Evolutionary conservation across 1,140 invertebrate genomes (phyloP).

Genomic region (Globodera ellingtonae): DNA sequence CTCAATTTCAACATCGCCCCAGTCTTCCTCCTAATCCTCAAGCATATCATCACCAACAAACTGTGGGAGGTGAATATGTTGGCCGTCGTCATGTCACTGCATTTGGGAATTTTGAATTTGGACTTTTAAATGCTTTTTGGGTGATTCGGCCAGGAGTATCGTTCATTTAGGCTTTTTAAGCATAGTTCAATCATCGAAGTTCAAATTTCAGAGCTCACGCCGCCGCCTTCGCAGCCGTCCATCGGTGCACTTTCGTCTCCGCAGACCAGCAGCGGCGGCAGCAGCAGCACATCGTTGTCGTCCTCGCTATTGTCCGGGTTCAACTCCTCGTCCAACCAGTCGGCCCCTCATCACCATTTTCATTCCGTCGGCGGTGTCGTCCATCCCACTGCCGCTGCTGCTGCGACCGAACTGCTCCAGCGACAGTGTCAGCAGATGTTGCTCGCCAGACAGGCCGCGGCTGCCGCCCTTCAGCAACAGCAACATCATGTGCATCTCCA

Average conservation of each 20-base stretch:
- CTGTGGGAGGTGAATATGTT: not conserved
- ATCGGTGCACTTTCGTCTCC: not conserved
- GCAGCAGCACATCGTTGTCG: not conserved
- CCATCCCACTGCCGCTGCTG: not conserved
- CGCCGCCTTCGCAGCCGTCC: not conserved
- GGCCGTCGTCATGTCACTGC: too few species aligned
- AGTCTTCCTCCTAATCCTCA: not conserved
- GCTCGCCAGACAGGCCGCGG: not conserved
- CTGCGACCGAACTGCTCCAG: not conserved
- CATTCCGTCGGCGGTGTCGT: not conserved
- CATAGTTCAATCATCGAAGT: too few species aligned
- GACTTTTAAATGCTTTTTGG: too few species aligned
- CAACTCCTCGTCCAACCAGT: not conserved
- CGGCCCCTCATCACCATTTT: not conserved
- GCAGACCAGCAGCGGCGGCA: not conserved
- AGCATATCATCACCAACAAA: not conserved
- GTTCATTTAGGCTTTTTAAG: too few species aligned
- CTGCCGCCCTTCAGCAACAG: not conserved
- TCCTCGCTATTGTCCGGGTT: not conserved
- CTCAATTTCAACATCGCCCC: not conserved
- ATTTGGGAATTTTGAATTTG: too few species aligned
- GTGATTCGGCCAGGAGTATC: not conserved
- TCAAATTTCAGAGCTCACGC: not conserved
- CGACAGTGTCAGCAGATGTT: not conserved
- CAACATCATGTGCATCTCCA: not conserved